Evolutionary conservation across 2,888 invertebrate genomes (phyloP).

Genomic region (Timema podura): DNA sequence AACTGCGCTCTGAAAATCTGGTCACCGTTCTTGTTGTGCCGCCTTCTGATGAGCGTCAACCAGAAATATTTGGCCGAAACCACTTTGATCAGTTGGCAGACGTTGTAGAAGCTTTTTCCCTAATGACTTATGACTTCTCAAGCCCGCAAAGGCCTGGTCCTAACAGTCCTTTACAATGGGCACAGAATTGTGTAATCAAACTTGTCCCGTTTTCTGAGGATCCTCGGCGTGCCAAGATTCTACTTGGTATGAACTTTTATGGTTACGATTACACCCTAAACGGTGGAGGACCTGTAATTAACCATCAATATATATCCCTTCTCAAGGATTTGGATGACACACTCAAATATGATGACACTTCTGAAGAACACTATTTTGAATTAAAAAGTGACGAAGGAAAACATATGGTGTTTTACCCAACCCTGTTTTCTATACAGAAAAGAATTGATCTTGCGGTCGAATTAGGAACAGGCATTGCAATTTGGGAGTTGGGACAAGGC

Average conservation of each 20-base stretch:
- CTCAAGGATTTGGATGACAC: constrained; percentile 71
- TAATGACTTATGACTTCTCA: constrained; percentile 97
- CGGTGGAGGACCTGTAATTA: constrained; percentile 79
- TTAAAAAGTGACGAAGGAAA: constrained; percentile 64
- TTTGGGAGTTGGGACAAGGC: constrained; percentile 97
- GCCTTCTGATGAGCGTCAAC: constrained; percentile 61
- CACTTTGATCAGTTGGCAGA: constrained; percentile 75
- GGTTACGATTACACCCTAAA: constrained; percentile 81
- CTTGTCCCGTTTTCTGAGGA: constrained; percentile 60
- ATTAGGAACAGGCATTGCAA: constrained; percentile 78
- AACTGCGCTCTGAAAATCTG: neutral
- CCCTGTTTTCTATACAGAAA: constrained; percentile 76
- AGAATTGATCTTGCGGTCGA: constrained; percentile 74
- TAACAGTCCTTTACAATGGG: constrained; percentile 85
- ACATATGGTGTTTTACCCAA: constrained; percentile 83
- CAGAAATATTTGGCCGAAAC: constrained; percentile 64
- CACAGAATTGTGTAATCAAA: constrained; percentile 67
- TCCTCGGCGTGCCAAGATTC: constrained; percentile 67
- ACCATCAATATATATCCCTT: constrained; percentile 70
- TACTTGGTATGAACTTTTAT: constrained; percentile 90
- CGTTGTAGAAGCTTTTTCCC: constrained; percentile 77
- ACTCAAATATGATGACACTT: constrained; percentile 69
- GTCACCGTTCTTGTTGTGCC: constrained; percentile 74
- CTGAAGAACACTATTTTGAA: constrained; percentile 81
- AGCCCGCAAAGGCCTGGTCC: constrained; percentile 79